phyloP scores from a whole-genome alignment of 1,140 invertebrate genomes.

The Zaprionus africanus region DNA sequence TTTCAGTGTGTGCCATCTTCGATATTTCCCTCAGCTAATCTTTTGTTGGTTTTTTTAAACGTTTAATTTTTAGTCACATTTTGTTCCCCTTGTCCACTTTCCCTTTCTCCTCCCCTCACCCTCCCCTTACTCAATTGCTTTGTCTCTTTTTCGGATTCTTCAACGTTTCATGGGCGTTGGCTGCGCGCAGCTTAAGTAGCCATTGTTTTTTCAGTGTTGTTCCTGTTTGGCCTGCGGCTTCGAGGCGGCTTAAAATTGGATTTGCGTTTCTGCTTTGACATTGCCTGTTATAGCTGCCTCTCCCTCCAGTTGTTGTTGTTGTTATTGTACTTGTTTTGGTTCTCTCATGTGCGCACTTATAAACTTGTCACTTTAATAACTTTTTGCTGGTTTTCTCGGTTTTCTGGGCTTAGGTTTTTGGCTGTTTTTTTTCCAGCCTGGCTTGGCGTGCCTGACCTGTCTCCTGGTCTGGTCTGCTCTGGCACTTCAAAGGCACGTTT shows the following conservation, averaged over 20 bases:
- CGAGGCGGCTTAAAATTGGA: slow-evolving; percentile 78
- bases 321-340: slow-evolving; percentile 38
- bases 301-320: background rate
- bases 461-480: background rate
- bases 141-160: background rate
- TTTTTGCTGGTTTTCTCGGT: slow-evolving; percentile 50
- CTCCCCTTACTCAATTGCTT: background rate
- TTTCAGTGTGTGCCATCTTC: slow-evolving; percentile 5
- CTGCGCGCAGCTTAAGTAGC: slow-evolving; percentile 62
- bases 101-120: too few species aligned
- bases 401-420: slow-evolving; percentile 34
- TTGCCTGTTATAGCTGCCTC: slow-evolving; percentile 40
- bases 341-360: slow-evolving; percentile 57
- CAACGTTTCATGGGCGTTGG: slow-evolving; percentile 27
- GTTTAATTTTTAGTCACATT: slow-evolving; percentile 62
- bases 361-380: slow-evolving; percentile 81
- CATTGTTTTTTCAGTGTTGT: slow-evolving; percentile 65
- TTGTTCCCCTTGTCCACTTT: slow-evolving; percentile 4
- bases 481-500: slow-evolving; percentile 62
- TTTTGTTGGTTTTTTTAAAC: slow-evolving; percentile 44
- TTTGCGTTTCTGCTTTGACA: slow-evolving; percentile 74
- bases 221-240: slow-evolving; percentile 69
- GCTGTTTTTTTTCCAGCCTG: slow-evolving; percentile 10
- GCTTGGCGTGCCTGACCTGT: background rate
- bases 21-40: background rate